Conservation (phyloP, 2,797 vertebrate species). For the Diplodus sargus region DNA sequence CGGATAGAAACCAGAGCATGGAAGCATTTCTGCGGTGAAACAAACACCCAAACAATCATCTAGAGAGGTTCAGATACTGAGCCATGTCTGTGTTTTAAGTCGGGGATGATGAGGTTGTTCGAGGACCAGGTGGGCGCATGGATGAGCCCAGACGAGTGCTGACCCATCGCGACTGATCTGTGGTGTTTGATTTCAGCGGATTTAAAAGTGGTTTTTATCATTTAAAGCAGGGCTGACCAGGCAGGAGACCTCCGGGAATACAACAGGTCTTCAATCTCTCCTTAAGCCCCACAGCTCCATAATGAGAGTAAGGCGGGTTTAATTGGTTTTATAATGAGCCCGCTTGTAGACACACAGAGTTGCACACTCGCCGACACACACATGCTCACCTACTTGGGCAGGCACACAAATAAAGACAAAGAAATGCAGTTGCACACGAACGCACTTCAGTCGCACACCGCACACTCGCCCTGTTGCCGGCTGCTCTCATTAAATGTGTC, state of each 20-base stretch:
- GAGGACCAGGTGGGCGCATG: slow-evolving; percentile 27
- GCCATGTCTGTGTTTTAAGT: slow-evolving; percentile 22
- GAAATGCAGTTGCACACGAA: slow-evolving; percentile 4
- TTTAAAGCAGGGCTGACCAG: slow-evolving; percentile 70
- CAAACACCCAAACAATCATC: slow-evolving; percentile 12
- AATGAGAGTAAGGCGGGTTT: slow-evolving; percentile 76
- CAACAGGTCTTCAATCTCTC: slow-evolving; percentile 76
- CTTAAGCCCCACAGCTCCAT: slow-evolving; percentile 70
- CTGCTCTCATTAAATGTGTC: slow-evolving; percentile 32
- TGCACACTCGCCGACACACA: slow-evolving; percentile 15
- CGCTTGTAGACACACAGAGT: slow-evolving; percentile 69
- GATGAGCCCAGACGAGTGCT: slow-evolving; percentile 52
- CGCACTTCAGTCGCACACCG: not conserved
- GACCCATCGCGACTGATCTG: slow-evolving; percentile 45
- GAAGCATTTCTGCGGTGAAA: slow-evolving; percentile 49
- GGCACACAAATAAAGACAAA: slow-evolving; percentile 31
- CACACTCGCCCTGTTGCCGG: not conserved
- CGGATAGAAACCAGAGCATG: slow-evolving; percentile 55
- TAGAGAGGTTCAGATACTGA: slow-evolving; percentile 16
- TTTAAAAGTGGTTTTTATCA: slow-evolving; percentile 65
- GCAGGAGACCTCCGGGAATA: slow-evolving; percentile 59
- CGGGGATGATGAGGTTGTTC: slow-evolving; percentile 22
- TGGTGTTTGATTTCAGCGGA: slow-evolving; percentile 66
- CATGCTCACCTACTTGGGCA: slow-evolving; percentile 4
- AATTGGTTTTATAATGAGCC: slow-evolving; percentile 83